Conservation (phyloP, 2,888 invertebrate genomes). For the Rhamnusium bicolor region DNA sequence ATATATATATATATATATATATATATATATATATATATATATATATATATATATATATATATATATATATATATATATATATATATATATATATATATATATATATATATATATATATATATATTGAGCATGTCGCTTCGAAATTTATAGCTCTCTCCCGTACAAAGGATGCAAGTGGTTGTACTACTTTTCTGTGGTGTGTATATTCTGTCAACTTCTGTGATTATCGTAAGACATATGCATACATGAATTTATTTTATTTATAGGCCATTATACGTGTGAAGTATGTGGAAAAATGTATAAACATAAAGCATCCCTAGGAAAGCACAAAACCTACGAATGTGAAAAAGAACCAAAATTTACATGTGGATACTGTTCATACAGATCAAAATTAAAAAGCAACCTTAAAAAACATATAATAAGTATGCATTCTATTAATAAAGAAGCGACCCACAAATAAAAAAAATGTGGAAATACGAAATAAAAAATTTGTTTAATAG, state of each 20-base stretch:
- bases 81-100: too few species aligned
- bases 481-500: too few species aligned
- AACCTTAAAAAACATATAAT: conserved; percentile 41
- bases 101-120: too few species aligned
- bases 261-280: conserved; percentile 43
- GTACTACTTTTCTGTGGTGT: too few species aligned
- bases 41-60: too few species aligned
- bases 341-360: conserved; percentile 57
- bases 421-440: conserved; percentile 17
- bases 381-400: conserved; percentile 47
- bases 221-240: neutral
- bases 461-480: neutral
- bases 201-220: neutral
- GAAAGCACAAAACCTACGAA: conserved; percentile 53
- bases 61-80: too few species aligned
- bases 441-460: neutral
- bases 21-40: too few species aligned
- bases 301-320: conserved; percentile 47
- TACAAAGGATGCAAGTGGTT: too few species aligned
- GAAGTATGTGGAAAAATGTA: conserved; percentile 53
- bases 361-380: conserved; percentile 49
- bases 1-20: too few species aligned
- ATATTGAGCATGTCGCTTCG: too few species aligned
- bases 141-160: too few species aligned
- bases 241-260: neutral